Conservation (phyloP, 2,797 vertebrate species). For the Notolabrus celidotus region DNA sequence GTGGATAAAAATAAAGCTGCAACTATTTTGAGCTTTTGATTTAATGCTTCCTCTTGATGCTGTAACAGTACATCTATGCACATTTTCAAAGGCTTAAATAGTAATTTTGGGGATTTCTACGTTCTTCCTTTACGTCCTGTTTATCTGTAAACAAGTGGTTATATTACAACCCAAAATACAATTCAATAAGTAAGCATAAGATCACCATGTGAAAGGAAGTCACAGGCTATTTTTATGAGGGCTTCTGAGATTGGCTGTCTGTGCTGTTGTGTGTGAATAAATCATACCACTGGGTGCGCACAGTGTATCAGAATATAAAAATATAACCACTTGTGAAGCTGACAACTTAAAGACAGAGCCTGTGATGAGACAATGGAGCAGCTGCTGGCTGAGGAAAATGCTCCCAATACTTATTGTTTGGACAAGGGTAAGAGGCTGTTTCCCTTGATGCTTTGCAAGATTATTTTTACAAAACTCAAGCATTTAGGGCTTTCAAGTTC, state of each 20-base stretch:
- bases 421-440: slow-evolving; percentile 43
- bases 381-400: slow-evolving; percentile 58
- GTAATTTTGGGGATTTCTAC: background rate
- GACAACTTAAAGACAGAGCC: slow-evolving; percentile 7
- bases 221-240: slow-evolving; percentile 15
- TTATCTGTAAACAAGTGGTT: background rate
- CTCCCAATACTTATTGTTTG: slow-evolving; percentile 59
- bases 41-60: slow-evolving; percentile 15
- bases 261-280: slow-evolving; percentile 13
- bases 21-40: slow-evolving; percentile 44
- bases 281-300: background rate
- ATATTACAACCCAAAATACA: slow-evolving; percentile 20
- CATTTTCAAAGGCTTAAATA: no score
- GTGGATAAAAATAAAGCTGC: slow-evolving; percentile 19
- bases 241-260: background rate
- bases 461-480: slow-evolving; percentile 52
- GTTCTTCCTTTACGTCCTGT: background rate
- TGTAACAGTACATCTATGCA: background rate
- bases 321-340: slow-evolving; percentile 28
- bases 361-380: slow-evolving; percentile 65
- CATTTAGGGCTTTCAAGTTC: slow-evolving; percentile 52
- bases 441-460: slow-evolving; percentile 42
- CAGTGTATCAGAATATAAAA: slow-evolving; percentile 14
- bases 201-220: slow-evolving; percentile 26
- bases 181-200: background rate